A percentile compares a stretch with the other conserved stretches of the same genome.
Evolutionary conservation across 2,797 vertebrate species (phyloP).

Genomic region (Pristis pectinata): DNA sequence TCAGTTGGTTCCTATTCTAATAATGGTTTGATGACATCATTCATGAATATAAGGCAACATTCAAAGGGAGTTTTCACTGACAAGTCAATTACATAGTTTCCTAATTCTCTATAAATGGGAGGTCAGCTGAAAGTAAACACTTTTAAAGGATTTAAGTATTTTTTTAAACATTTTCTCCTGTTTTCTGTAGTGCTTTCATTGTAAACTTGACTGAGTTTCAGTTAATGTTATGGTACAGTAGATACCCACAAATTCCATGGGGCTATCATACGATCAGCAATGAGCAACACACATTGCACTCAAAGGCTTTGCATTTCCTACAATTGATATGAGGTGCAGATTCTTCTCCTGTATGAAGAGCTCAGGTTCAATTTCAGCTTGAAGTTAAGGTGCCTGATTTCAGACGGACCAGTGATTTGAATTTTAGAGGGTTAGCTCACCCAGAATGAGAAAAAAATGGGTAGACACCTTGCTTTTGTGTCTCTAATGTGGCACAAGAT

Average conservation of each 20-base stretch:
- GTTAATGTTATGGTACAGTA: neutral
- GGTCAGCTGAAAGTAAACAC: conserved; percentile 10
- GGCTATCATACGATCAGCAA: neutral
- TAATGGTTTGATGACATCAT: neutral
- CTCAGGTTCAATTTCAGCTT: neutral
- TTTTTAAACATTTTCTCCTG: neutral
- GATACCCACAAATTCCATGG: conserved; percentile 11
- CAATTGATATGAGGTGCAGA: neutral
- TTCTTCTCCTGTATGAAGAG: neutral
- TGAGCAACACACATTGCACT: conserved; percentile 11
- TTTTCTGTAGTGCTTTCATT: neutral
- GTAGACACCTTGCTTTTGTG: neutral
- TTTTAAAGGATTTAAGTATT: conserved; percentile 9
- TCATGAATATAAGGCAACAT: neutral
- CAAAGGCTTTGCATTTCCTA: neutral
- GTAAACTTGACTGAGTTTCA: conserved; percentile 9
- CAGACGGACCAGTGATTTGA: neutral
- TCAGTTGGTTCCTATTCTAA: neutral
- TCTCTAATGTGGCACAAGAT: neutral
- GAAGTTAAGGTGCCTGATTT: neutral
- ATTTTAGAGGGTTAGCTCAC: neutral
- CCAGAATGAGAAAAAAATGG: neutral
- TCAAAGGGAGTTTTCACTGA: neutral
- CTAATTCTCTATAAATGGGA: neutral
- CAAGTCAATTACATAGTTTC: neutral